Conservation (phyloP, 2,113 vertebrate genomes). For the Cynoglossus semilaevis region DNA sequence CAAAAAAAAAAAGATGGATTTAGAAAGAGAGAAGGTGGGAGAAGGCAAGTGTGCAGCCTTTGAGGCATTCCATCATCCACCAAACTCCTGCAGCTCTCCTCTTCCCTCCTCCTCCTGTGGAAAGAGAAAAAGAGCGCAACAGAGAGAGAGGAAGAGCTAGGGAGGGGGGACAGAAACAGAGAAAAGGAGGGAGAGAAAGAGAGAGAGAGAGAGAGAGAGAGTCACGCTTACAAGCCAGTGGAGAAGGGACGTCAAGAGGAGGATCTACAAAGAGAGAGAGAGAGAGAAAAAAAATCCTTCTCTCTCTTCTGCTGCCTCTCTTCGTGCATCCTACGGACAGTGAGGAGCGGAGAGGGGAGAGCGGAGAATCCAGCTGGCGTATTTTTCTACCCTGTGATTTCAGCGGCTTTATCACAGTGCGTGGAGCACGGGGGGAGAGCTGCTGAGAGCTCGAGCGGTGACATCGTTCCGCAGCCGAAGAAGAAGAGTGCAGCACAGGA, state of each 20-base stretch:
- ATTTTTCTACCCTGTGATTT: slow-evolving; percentile 61
- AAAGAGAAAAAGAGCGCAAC: slow-evolving; percentile 41
- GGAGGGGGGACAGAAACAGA: slow-evolving; percentile 32
- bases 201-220: slow-evolving; percentile 61
- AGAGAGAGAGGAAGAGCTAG: slow-evolving; percentile 27
- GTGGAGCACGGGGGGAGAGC: slow-evolving; percentile 60
- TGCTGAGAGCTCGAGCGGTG: slow-evolving; percentile 54
- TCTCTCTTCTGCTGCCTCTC: slow-evolving; percentile 61
- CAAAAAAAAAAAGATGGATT: slow-evolving; percentile 6
- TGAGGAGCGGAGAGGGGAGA: slow-evolving; percentile 60
- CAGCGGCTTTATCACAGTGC: slow-evolving; percentile 56
- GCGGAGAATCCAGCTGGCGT: slow-evolving; percentile 61
- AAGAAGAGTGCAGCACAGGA: slow-evolving; percentile 49
- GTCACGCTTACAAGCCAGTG: slow-evolving; percentile 71
- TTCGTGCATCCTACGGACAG: slow-evolving; percentile 63
- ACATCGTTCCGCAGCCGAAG: slow-evolving; percentile 60
- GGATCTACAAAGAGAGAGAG: slow-evolving; percentile 67
- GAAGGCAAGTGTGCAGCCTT: slow-evolving; percentile 71
- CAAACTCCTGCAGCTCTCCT: slow-evolving; percentile 79
- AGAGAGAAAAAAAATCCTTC: slow-evolving; percentile 51
- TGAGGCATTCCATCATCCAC: slow-evolving; percentile 84
- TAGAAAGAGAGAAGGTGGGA: slow-evolving; percentile 59
- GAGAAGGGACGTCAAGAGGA: slow-evolving; percentile 75
- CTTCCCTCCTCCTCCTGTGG: slow-evolving; percentile 80
- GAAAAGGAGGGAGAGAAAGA: slow-evolving; percentile 53